phyloP scores from a whole-genome alignment of 2,113 vertebrate genomes.

The Leucopsar rothschildi region DNA sequence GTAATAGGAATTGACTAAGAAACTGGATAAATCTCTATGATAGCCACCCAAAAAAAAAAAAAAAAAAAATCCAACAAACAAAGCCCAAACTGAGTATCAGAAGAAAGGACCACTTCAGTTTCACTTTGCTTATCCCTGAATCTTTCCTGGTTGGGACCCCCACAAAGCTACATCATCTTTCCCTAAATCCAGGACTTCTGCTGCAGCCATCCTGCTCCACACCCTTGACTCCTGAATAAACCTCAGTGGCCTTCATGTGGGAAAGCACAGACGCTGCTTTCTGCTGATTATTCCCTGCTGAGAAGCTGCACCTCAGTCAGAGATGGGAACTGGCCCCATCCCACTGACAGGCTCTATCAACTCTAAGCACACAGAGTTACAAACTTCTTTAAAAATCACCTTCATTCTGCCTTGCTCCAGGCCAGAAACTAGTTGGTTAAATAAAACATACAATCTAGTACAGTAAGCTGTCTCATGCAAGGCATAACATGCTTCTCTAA shows the following conservation, averaged over 20 bases:
- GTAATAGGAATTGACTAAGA: neutral
- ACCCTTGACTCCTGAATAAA: neutral
- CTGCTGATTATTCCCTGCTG: neutral
- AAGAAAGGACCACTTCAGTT: neutral
- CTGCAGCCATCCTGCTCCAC: neutral
- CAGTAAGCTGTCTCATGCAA: neutral
- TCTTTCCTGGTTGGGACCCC: no score
- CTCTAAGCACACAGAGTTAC: neutral
- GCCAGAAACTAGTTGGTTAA: neutral
- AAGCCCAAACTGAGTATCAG: neutral
- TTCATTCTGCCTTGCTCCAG: neutral
- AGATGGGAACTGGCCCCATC: neutral
- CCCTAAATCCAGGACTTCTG: neutral
- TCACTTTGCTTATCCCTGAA: neutral
- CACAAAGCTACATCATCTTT: neutral
- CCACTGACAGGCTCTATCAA: neutral
- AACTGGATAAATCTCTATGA: neutral
- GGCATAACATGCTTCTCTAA: neutral
- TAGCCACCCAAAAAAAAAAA: rapidly evolving
- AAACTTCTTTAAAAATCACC: neutral
- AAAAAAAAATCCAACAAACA: neutral
- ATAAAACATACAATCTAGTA: neutral
- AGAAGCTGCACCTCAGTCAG: neutral
- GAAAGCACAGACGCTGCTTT: neutral
- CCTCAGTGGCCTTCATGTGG: no score